Evolutionary conservation across 2,888 invertebrate genomes (phyloP).

Genomic region (Diarsia brunnea): DNA sequence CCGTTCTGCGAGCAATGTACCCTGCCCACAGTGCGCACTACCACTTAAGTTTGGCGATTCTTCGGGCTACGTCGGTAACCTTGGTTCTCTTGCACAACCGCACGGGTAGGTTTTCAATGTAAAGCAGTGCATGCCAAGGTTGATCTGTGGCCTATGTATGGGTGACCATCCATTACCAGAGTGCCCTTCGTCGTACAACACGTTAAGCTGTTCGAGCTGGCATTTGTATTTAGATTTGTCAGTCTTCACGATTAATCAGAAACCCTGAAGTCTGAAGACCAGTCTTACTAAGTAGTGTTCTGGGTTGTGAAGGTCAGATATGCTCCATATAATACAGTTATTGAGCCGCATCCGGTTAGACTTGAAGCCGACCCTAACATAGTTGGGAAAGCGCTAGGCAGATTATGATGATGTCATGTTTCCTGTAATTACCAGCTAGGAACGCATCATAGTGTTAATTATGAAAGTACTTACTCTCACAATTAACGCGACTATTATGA

Average conservation of each 20-base stretch:
- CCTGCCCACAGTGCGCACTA: no score
- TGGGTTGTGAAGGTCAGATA: not conserved
- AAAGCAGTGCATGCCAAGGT: not conserved
- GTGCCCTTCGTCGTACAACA: not conserved
- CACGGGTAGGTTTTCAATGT: not conserved
- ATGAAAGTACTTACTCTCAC: slow-evolving; percentile 36
- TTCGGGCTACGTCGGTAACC: no score
- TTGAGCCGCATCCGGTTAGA: not conserved
- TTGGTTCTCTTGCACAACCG: no score
- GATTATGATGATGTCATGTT: not conserved
- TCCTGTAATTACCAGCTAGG: slow-evolving; percentile 15
- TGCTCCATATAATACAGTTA: not conserved
- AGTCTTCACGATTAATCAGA: not conserved
- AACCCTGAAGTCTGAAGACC: not conserved
- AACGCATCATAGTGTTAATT: slow-evolving; percentile 27
- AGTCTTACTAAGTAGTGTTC: not conserved
- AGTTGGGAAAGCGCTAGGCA: not conserved
- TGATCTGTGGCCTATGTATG: not conserved
- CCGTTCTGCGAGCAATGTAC: no score
- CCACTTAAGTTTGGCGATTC: no score
- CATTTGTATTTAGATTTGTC: not conserved
- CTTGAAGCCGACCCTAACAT: not conserved
- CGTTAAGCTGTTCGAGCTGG: not conserved
- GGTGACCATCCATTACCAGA: not conserved
- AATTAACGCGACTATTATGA: slow-evolving; percentile 26